phyloP scores from a whole-genome alignment of 2,113 vertebrate genomes.

The Odontesthes bonariensis region DNA sequence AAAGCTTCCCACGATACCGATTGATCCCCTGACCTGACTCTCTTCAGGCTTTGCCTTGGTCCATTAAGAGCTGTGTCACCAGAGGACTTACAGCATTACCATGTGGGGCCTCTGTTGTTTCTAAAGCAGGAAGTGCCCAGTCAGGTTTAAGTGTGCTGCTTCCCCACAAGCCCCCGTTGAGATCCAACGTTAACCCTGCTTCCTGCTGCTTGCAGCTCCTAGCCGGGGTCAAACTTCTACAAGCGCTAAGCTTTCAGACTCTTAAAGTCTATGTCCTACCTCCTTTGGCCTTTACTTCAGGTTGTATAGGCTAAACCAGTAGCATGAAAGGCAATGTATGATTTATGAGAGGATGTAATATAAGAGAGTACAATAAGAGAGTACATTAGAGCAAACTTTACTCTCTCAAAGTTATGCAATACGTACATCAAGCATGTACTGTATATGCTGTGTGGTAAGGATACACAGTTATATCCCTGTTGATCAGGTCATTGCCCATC shows the following conservation, averaged over 20 bases:
- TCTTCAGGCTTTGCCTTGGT: conserved; percentile 64
- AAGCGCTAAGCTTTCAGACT: conserved; percentile 20
- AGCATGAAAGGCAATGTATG: neutral
- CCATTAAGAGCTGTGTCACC: conserved; percentile 77
- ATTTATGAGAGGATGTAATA: neutral
- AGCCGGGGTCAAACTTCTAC: conserved; percentile 37
- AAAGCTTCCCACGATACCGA: conserved; percentile 80
- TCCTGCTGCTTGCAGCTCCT: conserved; percentile 60
- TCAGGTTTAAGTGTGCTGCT: conserved; percentile 70
- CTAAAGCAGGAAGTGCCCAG: conserved; percentile 73
- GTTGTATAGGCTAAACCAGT: neutral
- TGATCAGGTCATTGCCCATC: too few species aligned
- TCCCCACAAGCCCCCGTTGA: conserved; percentile 70
- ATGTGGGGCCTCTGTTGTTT: conserved; percentile 66
- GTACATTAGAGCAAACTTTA: too few species aligned
- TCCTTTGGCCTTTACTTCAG: neutral
- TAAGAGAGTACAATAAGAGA: too few species aligned
- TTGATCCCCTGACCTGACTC: conserved; percentile 75
- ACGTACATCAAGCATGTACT: too few species aligned
- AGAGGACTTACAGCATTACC: conserved; percentile 66
- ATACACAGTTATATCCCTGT: too few species aligned
- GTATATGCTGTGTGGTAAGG: too few species aligned
- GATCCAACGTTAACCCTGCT: conserved; percentile 58
- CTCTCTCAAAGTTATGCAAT: too few species aligned
- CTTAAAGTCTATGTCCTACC: neutral